Evolutionary conservation across 2,797 vertebrate species (phyloP), one percentile per base, ranked within the genome.

Genomic region (Etheostoma nigrum): DNA sequence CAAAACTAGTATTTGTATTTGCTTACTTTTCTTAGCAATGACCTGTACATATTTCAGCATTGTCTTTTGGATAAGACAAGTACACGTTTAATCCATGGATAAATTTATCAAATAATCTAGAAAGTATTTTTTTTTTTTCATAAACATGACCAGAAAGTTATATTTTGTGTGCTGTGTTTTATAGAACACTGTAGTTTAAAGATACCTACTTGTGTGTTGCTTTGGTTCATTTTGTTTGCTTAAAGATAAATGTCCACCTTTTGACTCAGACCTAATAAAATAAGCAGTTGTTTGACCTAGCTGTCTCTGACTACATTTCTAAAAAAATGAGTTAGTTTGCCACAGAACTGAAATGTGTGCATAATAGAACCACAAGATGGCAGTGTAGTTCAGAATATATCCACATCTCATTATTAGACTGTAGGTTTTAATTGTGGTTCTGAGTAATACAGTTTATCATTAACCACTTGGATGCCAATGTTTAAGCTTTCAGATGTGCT

Each of bases 141-240:
- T 88, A 82, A 89, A 90, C 86, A 82, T 89, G 88, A 93, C 86
- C 82, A 87, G 88, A 93, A 94, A 89, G 85, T 87, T 94, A 79
- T 95, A 94, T 95, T 95, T 95, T 95, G 90, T 94, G 94, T 95
- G 94, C 84, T 92, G 89, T 93, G 91, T 95, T 95, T 95, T 94
- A 89, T 95, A 95, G 93, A 82, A 92, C 76, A 84, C 74, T 90
- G 88, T 92, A 91, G 88, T 91, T 87, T 85, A 83, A 87, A 82
- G 76, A 89, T 84, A 83, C 67, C 68, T 73, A 77, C 72, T 71
- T 75, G 78, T 85, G 91, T 90, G 79, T 89, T 87, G 78, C 84
- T 88, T 92, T 92, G 79, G 76, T 85, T 93, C 49, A 65, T 86
- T 90, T 87, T 87, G 72, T 87, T 92, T 89, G 86, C 83, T 84